Evolutionary conservation across 53 echinoderm and acorn worm species (phyloP).

Genomic region (Arbacia lixula): DNA sequence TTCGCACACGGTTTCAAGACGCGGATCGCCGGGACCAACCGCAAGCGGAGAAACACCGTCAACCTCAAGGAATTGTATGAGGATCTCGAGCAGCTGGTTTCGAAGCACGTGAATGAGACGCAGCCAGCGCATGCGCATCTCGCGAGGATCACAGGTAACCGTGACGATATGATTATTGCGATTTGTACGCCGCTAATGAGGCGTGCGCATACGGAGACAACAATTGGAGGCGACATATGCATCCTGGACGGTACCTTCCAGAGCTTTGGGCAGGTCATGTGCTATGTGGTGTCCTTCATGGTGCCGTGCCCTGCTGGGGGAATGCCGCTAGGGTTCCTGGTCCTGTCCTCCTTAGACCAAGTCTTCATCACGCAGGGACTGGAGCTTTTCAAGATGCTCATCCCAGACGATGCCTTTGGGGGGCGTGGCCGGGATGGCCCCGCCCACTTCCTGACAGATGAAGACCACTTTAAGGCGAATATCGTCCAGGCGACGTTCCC

Average conservation of each 20-base stretch:
- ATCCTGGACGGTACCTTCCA: slow-evolving; percentile 33
- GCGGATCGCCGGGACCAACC: slow-evolving; percentile 18
- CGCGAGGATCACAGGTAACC: slow-evolving; percentile 36
- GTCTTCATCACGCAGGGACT: slow-evolving; percentile 48
- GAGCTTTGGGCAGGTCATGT: slow-evolving; percentile 51
- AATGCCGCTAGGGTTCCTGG: slow-evolving; percentile 45
- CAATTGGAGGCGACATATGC: slow-evolving; percentile 4
- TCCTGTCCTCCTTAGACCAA: slow-evolving; percentile 45
- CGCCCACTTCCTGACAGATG: slow-evolving; percentile 25
- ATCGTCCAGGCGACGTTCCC: slow-evolving; percentile 40
- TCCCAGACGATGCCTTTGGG: slow-evolving; percentile 44
- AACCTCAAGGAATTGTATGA: slow-evolving; percentile 54
- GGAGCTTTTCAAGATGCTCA: slow-evolving; percentile 57
- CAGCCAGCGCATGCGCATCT: slow-evolving; percentile 45
- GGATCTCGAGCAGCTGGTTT: slow-evolving; percentile 37
- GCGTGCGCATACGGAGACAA: slow-evolving; percentile 7
- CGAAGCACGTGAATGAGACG: slow-evolving; percentile 43
- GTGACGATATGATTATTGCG: slow-evolving; percentile 50
- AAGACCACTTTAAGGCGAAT: slow-evolving; percentile 35
- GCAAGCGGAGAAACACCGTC: slow-evolving; percentile 7
- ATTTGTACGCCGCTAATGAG: slow-evolving; percentile 53
- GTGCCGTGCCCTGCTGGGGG: slow-evolving; percentile 40
- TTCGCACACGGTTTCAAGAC: slow-evolving; percentile 44
- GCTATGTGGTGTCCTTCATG: slow-evolving; percentile 47
- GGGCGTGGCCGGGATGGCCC: slow-evolving; percentile 41